Base-by-base conservation (phyloP, 2,113 vertebrate genomes). In the Misgurnus mizolepis region DNA sequence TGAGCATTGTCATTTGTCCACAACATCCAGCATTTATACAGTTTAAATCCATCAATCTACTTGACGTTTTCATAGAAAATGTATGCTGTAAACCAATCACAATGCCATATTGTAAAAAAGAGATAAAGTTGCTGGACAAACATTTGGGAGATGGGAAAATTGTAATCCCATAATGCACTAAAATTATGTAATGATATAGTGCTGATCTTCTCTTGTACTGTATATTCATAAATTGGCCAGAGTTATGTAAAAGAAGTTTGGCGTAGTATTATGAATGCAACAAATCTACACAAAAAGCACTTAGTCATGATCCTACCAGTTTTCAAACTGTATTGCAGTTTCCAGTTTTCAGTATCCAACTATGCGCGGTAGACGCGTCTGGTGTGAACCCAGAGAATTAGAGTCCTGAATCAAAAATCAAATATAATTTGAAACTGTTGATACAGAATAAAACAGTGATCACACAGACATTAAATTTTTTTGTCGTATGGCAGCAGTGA, bases 1-100 rank as follows among this genome's bases (percentile, higher is more conserved):
- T 61, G 74, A 75, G 69, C 41, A 15, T 49, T 65, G 68, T 77
- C 55, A 74, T 91, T 89, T 90, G 85, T 86, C 86, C 74, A 43
- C 73, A 80, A 79, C 84, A 81, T 84, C 78, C 62, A 78, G 56
- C 79, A 73, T 75, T 83, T 18, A 85, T 82, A 49, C 62, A 45
- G 60, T 76, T 85, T 43, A 78, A 71, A 85, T 84, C 43, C 72
- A 65, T 76, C 34, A 60, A 17, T 67, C 74, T 67, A 22, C 41
- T 72, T 5, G 47, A 67, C 11, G 43, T 75, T 34, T 53, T 9
- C 71, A 56, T 56, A 14, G 8, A 11, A 39, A 74, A 41, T 15
- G 66, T 43, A 78, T 69, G 27, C 27, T 0, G 27, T 34, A 67
- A 64, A 27, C 60, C 9, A 40, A 74, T 34, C 27, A 34, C 27